A percentile compares a stretch with the other conserved stretches of the same genome.
Conservation (phyloP, 2,113 vertebrate species). For the Melanocharis versteri region DNA sequence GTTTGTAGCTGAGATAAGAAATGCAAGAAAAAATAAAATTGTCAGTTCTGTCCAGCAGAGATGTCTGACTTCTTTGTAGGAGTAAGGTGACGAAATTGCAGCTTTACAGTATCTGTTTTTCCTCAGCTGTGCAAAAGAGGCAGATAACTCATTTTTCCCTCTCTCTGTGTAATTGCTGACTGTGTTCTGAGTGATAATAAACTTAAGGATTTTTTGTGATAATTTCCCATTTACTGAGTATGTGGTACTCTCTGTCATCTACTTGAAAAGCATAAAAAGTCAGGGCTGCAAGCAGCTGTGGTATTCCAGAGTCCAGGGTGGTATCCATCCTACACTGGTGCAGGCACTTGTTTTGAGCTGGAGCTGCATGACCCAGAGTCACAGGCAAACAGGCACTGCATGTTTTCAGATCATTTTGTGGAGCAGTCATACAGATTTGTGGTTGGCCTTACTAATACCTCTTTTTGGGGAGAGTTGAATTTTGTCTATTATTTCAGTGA, state of each 20-base stretch:
- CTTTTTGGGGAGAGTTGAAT: neutral
- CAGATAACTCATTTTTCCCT: neutral
- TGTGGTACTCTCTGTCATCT: neutral
- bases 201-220: neutral
- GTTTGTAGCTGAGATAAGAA: neutral
- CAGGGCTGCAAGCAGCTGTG: neutral
- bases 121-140: neutral
- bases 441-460: neutral
- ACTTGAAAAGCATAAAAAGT: neutral
- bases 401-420: neutral
- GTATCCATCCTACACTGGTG: fast-evolving
- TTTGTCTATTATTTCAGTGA: neutral
- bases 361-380: neutral
- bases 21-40: neutral
- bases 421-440: neutral
- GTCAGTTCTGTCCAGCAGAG: neutral
- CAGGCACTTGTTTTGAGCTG: neutral
- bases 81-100: neutral
- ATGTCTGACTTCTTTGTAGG: neutral
- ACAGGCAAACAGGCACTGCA: neutral
- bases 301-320: neutral
- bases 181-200: neutral
- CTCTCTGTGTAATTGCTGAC: neutral
- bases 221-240: neutral
- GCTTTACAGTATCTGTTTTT: neutral